These are phyloP conservation scores for Pseudorhombus dupliciocellatus DNA, from an alignment of 2,113 vertebrate species.

Conservation along the genomic window DNA sequence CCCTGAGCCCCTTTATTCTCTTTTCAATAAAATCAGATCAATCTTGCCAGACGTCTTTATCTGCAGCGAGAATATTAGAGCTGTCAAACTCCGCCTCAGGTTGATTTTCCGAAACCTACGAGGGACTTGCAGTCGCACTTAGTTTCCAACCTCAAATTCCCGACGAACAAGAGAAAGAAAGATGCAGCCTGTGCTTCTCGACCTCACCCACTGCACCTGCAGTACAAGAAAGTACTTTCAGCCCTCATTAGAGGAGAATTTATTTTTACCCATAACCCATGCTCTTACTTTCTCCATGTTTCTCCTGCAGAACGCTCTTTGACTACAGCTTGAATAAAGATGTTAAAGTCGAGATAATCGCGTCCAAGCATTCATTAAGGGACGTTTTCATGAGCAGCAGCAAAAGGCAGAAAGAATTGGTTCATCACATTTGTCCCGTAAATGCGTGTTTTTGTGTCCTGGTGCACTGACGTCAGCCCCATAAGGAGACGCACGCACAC, in stretches of 20 bases:
- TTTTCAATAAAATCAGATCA: no score
- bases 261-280: constrained; percentile 30
- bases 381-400: constrained; percentile 10
- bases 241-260: not conserved
- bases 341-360: not conserved
- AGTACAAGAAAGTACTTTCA: not conserved
- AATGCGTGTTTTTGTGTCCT: constrained; percentile 19
- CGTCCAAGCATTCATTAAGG: not conserved
- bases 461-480: constrained; percentile 48
- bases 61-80: not conserved
- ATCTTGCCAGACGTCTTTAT: no score
- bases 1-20: no score
- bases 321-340: not conserved
- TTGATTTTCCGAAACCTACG: constrained; percentile 18
- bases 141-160: constrained; percentile 1
- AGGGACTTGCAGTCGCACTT: constrained; percentile 4
- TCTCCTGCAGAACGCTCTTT: not conserved
- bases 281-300: not conserved
- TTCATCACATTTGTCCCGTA: constrained; percentile 15
- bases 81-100: constrained; percentile 36
- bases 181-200: constrained; percentile 10
- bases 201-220: not conserved
- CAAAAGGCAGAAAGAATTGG: constrained; percentile 1
- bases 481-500: constrained; percentile 34
- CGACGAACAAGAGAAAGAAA: no score